Base-by-base conservation (phyloP, 1,140 invertebrate species). In the Ylistrum balloti region DNA sequence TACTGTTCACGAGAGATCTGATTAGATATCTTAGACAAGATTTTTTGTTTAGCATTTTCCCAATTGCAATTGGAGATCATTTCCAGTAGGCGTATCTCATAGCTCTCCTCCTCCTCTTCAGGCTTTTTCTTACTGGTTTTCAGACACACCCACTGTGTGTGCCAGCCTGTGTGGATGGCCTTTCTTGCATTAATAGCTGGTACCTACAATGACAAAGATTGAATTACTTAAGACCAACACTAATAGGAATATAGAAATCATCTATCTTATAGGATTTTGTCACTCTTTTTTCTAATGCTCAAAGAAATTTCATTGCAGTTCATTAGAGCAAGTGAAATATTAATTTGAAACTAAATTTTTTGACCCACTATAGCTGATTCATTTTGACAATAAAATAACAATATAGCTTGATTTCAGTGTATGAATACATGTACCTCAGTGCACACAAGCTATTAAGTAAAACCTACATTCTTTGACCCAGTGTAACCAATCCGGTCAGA, bases 61-160 rank as follows among this genome's bases (percentile, higher is more conserved):
- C 95, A 95, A 28, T 94, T 93, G 90, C 95, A 95, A 85, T 95
- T 95, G 15, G 94, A 94, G 33, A 93, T 93, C 41, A 95, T 94
- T 91, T 95, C 95, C 28, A 95, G 86, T 33, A 95, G 92, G 89
- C 88, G 88, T 13, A 92, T 85, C 20, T 88, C 88, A 28, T 88
- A 86, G 11, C 10, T 45, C 7, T 89, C 86, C 13, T 90, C 91
- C 56, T 92, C 91, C 3, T 91, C 88, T 33, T 91, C 86, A 32
- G 48, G 33, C 35, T 34, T 85, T 88, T 92, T 93, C 45, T 92
- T 93, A 56, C 92, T 93, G 20, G 94, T 92, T 89, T 93, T 94
- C 20, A 95, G 89, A 90, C 95, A 95, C 20, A 95, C 94, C 93
- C 95, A 94, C 48, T 95, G 93, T 45, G 93, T 94, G 48, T 94